phyloP scores from a whole-genome alignment of 1,140 invertebrate genomes.

The Brachionus manjavacas region DNA sequence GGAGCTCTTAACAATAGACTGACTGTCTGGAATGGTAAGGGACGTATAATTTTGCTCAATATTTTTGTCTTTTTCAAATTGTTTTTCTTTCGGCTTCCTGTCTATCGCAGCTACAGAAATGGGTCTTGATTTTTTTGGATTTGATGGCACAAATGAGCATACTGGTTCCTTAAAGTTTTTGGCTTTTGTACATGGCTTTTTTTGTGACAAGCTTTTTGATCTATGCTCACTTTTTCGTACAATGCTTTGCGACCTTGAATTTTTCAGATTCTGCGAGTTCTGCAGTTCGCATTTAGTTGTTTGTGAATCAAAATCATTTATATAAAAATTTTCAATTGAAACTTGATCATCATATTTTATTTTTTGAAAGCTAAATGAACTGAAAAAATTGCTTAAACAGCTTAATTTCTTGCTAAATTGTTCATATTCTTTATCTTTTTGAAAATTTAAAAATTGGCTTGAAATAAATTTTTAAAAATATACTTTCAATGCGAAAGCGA shows the following conservation, averaged over 20 bases:
- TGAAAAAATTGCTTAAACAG: background rate
- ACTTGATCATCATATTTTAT: background rate
- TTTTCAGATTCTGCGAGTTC: background rate
- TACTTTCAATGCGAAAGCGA: background rate
- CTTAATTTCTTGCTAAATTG: background rate
- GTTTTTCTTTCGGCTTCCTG: background rate
- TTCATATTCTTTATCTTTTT: background rate
- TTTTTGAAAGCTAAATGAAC: background rate
- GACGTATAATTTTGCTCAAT: background rate
- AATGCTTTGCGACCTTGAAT: background rate
- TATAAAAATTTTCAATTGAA: background rate
- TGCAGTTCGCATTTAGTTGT: background rate
- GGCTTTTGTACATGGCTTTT: background rate
- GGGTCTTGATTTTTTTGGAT: background rate
- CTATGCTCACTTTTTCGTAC: background rate
- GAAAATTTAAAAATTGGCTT: background rate
- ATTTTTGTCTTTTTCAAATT: background rate
- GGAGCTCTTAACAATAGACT: background rate
- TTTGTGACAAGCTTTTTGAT: background rate
- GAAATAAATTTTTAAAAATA: background rate
- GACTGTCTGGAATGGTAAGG: background rate
- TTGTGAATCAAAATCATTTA: background rate
- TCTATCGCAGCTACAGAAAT: background rate
- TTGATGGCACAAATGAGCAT: background rate
- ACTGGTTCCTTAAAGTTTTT: conserved; percentile 1